Base-by-base conservation (phyloP, 1,140 invertebrate genomes). In the Lasioglossum albipes region DNA sequence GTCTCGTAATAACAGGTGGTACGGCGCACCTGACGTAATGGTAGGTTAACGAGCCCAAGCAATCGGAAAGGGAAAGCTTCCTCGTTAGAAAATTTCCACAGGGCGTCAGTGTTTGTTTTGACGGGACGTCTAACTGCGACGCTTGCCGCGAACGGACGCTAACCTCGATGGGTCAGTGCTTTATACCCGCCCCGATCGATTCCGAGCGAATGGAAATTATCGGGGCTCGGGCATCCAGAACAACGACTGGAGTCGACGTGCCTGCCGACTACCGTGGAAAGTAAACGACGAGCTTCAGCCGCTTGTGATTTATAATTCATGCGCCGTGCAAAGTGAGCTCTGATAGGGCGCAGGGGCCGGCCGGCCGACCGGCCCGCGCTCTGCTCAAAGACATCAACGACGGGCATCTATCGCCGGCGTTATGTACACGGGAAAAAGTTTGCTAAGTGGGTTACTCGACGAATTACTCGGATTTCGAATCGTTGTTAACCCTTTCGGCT, bases 61-160 rank as follows among this genome's bases (percentile, higher is more conserved):
- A 62, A 81, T 82, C 78, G 81, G 80, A 76, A 73, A 82, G 84
- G 75, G 75, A 85, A 73, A 83, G 79, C 75, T 71, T 73, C 2
- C 41, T 76, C 66, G 57, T 69, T 66, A 59, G 52, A 79, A 61
- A 71, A 59, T 64, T 62, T 64, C 42, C 31, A 20, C 52, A 31
- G 16, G 27, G 13, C 13, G 57, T 9, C 18, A 2, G 54, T n/a
- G 36, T 59, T 66, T 27, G 57, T 27, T 59, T 65, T 61, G 67
- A 45, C 18, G 61, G 49, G 36, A 18, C 27, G 57, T 52, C 49
- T 68, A 27, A 64, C 61, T 65, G 31, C n/a, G 42, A 31, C 22
- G 41, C 59, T 36, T 31, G 70, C 45, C 45, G 7, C 72, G 67
- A n/a, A 57, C 31, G 61, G 31, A 10, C n/a, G 76, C 41, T 45